Evolutionary conservation across 2,888 invertebrate species (phyloP).

Genomic region (Machimus atricapillus): DNA sequence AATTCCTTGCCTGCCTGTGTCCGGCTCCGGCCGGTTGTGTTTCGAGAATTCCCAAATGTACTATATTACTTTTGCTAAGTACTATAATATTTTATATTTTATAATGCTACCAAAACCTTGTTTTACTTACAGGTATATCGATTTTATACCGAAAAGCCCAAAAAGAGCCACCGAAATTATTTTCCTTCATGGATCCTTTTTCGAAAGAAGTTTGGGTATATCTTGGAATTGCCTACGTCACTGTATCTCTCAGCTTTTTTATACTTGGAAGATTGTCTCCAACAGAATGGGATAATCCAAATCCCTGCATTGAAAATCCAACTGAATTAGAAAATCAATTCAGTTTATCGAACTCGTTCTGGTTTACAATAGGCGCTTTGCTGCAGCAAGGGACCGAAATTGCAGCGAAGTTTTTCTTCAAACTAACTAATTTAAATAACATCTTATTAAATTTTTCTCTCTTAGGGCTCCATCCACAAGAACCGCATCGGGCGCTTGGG

Average conservation of each 20-base stretch:
- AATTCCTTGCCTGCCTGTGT: no score
- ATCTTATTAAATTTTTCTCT: neutral
- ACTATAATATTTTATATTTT: no score
- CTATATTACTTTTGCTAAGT: no score
- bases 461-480: slow-evolving; percentile 84
- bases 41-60: no score
- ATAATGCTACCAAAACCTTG: neutral
- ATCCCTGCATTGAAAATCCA: slow-evolving; percentile 84
- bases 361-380: slow-evolving; percentile 86
- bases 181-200: slow-evolving; percentile 92
- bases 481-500: slow-evolving; percentile 86
- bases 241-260: slow-evolving; percentile 81
- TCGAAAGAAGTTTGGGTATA: slow-evolving; percentile 85
- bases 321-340: slow-evolving; percentile 85
- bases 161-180: slow-evolving; percentile 84
- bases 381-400: slow-evolving; percentile 89
- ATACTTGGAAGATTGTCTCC: slow-evolving; percentile 82
- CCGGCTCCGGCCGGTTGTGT: no score
- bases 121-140: slow-evolving; percentile 72
- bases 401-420: slow-evolving; percentile 75
- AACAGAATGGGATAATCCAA: slow-evolving; percentile 88
- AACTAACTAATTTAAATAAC: slow-evolving; percentile 36
- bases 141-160: slow-evolving; percentile 89
- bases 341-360: slow-evolving; percentile 82
- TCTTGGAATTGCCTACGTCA: slow-evolving; percentile 80